Evolutionary conservation across 1,140 invertebrate species (phyloP), one percentile per base, ranked within the genome.

Genomic region (Leguminivora glycinivorella): DNA sequence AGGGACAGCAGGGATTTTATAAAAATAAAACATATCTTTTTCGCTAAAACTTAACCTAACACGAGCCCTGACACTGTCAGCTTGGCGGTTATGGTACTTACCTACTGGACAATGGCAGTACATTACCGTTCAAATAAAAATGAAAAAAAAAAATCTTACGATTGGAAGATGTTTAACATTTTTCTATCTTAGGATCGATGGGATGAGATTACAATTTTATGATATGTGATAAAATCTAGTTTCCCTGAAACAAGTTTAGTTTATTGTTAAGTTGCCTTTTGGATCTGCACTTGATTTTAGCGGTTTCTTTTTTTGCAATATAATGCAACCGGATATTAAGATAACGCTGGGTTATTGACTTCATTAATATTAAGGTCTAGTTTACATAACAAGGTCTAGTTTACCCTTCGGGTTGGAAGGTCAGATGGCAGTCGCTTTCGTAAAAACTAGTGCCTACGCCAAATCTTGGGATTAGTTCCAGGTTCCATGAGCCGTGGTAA

Each of bases 151-250:
- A 29, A 4, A 25, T 56, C 69, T 63, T 71, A 74, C 73, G 70
- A 74, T 67, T 29, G 73, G 69, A 52, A 72, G 70, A 68, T 70
- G 38, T 40, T 40, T 40, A 40, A 40, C 10, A 40, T 40, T 40
- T 40, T 40, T 31, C 29, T 40, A 40, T 40, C 38, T 12, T 5
- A 40, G 38, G 38, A 40, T 40, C 12, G 38, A 40, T 40, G 38
- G 38, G 38, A 40, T 40, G 38, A 10, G 38, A 40, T 40, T 40
- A 40, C 38, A 40, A 40, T 40, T 40, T 40, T 40, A 40, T 40
- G 38, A 40, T 40, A 40, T 40, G 38, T 10, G 38, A 40, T 40
- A 12, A 40, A 40, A 40, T 40, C 38, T 25, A 56, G 24, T 56
- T 56, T 24, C 56, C 22, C 22, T 22, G 19, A 56, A 56, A 56